Conservation (phyloP, 2,888 invertebrate genomes). For the Thereva nobilitata region DNA sequence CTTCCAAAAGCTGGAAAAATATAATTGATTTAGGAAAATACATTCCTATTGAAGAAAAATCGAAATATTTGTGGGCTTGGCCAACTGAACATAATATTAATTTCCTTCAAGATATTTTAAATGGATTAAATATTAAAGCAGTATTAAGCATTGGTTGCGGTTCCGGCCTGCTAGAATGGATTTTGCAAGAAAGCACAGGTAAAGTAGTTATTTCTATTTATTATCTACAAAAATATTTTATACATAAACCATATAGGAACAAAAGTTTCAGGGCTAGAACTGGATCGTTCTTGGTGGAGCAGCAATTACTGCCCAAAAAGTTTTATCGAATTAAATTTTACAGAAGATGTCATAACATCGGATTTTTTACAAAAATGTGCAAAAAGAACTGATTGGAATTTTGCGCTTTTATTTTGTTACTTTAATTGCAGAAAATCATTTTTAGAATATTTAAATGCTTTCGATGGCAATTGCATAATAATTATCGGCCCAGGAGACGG, state of each 20-base stretch:
- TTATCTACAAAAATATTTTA: slow-evolving; percentile 2
- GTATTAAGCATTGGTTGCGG: slow-evolving; percentile 79
- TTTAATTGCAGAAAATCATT: slow-evolving; percentile 77
- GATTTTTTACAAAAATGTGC: slow-evolving; percentile 59
- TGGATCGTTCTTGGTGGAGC: slow-evolving; percentile 81
- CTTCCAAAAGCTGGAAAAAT: slow-evolving; percentile 58
- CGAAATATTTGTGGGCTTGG: slow-evolving; percentile 73
- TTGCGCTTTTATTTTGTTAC: slow-evolving; percentile 76
- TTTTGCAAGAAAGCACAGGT: slow-evolving; percentile 70
- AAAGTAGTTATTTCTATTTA: slow-evolving; percentile 36
- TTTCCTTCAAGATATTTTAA: slow-evolving; percentile 62
- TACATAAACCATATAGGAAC: slow-evolving; percentile 57
- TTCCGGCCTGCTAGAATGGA: slow-evolving; percentile 81
- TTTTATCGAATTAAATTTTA: slow-evolving; percentile 69
- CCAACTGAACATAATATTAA: slow-evolving; percentile 68
- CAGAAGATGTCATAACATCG: slow-evolving; percentile 53
- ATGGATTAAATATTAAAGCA: slow-evolving; percentile 57
- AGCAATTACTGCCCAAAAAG: slow-evolving; percentile 74
- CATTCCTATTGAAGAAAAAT: slow-evolving; percentile 51
- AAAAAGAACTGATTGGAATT: slow-evolving; percentile 44
- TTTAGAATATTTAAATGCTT: slow-evolving; percentile 67
- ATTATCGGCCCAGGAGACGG: slow-evolving; percentile 74
- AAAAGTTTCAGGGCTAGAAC: slow-evolving; percentile 71
- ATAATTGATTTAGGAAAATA: slow-evolving; percentile 52
- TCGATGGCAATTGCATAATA: slow-evolving; percentile 68